Conservation (phyloP, 2,113 vertebrate genomes). For the Acrocephalus arundinaceus region DNA sequence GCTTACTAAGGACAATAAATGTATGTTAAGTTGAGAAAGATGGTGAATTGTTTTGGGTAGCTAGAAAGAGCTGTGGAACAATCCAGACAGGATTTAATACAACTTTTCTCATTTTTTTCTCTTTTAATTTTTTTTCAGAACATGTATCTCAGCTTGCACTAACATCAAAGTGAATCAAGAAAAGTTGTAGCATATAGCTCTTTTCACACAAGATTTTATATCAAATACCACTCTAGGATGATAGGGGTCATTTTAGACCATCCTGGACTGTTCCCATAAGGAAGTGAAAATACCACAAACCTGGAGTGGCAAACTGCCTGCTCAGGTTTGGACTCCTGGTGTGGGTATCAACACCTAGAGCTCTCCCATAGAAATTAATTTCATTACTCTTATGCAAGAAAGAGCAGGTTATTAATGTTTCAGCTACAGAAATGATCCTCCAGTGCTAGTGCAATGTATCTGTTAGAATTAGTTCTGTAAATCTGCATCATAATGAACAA, state of each 20-base stretch:
- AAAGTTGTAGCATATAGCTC: background rate
- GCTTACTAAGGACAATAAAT: background rate
- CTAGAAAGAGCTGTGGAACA: background rate
- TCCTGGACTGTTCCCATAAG: background rate
- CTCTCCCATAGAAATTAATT: background rate
- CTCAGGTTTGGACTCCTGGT: background rate
- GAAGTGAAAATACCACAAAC: background rate
- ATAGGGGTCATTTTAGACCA: background rate
- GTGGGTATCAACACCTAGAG: background rate
- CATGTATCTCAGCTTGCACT: background rate
- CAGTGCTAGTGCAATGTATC: background rate
- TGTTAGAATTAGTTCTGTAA: slow-evolving; percentile 12
- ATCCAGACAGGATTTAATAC: background rate
- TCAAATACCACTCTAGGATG: background rate
- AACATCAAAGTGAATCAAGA: background rate
- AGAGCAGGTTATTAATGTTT: background rate
- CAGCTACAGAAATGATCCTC: background rate
- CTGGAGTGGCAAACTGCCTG: background rate
- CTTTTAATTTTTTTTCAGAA: background rate
- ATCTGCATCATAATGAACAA: background rate
- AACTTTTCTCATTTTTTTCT: background rate
- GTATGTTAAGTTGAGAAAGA: background rate
- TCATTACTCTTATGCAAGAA: background rate
- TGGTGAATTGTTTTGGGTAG: background rate
- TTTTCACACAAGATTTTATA: background rate